Conservation (phyloP, 2,888 invertebrate species). For the Elysia crispata region DNA sequence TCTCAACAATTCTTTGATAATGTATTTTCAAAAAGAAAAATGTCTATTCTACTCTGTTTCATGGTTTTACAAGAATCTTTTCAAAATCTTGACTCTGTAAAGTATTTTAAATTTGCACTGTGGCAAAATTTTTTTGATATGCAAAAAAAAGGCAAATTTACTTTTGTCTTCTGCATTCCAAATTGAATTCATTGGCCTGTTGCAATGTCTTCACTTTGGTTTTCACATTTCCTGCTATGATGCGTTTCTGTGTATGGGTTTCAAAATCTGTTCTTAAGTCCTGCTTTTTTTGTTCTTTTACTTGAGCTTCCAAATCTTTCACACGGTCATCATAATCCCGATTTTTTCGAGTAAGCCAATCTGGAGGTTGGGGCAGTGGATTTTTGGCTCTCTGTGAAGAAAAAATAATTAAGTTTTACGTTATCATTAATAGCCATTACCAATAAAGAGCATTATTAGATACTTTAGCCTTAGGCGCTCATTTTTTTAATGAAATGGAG, state of each 20-base stretch:
- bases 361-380: conserved; percentile 71
- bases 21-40: background rate
- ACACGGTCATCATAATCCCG: conserved; percentile 70
- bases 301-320: conserved; percentile 63
- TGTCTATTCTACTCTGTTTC: background rate
- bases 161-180: conserved; percentile 75
- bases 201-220: conserved; percentile 66
- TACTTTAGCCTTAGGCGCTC: no score
- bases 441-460: background rate
- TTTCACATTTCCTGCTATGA: conserved; percentile 70
- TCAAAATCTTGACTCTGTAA: background rate
- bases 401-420: background rate
- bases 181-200: conserved; percentile 67
- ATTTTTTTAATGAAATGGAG: no score
- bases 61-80: background rate
- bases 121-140: no score
- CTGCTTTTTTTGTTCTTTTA: conserved; percentile 67
- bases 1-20: no score
- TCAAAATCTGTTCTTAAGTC: conserved; percentile 76
- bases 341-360: conserved; percentile 71
- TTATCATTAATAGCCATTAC: background rate
- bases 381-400: conserved; percentile 69
- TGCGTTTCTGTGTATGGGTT: conserved; percentile 70
- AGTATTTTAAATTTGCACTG: background rate
- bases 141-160: conserved; percentile 49